phyloP scores from a whole-genome alignment of 2,888 invertebrate genomes.

The Petrophora chlorosata region DNA sequence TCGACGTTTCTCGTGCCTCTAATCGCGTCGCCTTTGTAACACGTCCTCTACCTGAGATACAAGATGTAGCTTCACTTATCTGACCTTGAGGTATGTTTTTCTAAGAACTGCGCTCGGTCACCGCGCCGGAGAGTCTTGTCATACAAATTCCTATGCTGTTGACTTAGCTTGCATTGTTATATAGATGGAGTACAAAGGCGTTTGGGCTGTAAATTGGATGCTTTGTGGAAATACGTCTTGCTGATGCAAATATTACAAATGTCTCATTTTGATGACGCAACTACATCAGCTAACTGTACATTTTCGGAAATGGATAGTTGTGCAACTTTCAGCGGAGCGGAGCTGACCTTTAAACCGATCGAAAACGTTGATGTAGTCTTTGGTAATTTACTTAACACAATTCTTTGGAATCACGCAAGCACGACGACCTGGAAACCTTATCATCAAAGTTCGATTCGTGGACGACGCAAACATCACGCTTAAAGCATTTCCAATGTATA shows the following conservation, averaged over 20 bases:
- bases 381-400: too few relatives aligned
- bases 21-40: constrained; percentile 8
- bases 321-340: constrained; percentile 8
- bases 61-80: constrained; percentile 43
- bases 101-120: constrained; percentile 51
- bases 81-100: constrained; percentile 55
- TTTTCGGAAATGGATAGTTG: constrained; percentile 6
- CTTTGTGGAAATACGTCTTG: constrained; percentile 16
- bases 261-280: constrained; percentile 5
- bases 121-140: constrained; percentile 49
- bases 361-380: too few relatives aligned
- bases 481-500: too few relatives aligned
- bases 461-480: too few relatives aligned
- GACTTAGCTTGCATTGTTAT: constrained; percentile 38
- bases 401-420: too few relatives aligned
- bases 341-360: too few relatives aligned
- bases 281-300: too few relatives aligned
- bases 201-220: constrained; percentile 6
- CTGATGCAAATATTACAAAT: constrained; percentile 11
- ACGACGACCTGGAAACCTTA: background rate
- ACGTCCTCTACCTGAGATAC: constrained; percentile 7
- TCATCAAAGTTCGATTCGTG: background rate
- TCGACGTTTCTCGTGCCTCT: background rate
- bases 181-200: background rate
- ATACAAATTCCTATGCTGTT: constrained; percentile 59